These are phyloP conservation scores for Gryllus bimaculatus DNA, from an alignment of 1,140 invertebrate genomes.

Conservation along the genomic window DNA sequence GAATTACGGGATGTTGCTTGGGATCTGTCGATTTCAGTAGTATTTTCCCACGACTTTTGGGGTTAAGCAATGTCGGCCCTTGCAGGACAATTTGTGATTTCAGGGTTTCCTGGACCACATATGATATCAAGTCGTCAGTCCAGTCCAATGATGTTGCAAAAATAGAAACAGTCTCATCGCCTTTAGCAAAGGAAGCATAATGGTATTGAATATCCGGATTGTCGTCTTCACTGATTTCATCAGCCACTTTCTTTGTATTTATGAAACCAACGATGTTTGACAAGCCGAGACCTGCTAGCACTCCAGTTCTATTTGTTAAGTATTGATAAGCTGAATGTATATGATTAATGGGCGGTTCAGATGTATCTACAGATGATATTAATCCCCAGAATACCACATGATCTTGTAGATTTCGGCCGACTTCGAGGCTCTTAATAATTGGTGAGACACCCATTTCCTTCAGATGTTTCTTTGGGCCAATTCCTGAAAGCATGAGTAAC, in stretches of 20 bases:
- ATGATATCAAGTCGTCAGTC: slow-evolving; percentile 11
- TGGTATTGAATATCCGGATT: slow-evolving; percentile 47
- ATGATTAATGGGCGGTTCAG: slow-evolving; percentile 26
- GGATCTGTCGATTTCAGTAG: slow-evolving; percentile 61
- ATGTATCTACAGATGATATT: slow-evolving; percentile 35
- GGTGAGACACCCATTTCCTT: slow-evolving; percentile 50
- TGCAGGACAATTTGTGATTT: slow-evolving; percentile 27
- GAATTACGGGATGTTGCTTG: slow-evolving; percentile 51
- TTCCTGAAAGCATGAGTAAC: slow-evolving; percentile 62
- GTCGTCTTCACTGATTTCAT: slow-evolving; percentile 52
- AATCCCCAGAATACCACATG: slow-evolving; percentile 60
- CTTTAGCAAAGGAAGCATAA: slow-evolving; percentile 19
- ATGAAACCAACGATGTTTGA: slow-evolving; percentile 42
- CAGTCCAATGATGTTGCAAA: slow-evolving; percentile 23
- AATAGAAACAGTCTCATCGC: background rate
- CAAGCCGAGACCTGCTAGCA: slow-evolving; percentile 39
- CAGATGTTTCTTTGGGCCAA: slow-evolving; percentile 59
- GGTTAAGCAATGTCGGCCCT: slow-evolving; percentile 59
- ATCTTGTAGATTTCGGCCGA: slow-evolving; percentile 63
- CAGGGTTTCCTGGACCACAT: slow-evolving; percentile 7
- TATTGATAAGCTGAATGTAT: slow-evolving; percentile 33
- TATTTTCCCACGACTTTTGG: slow-evolving; percentile 41
- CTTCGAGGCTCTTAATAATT: slow-evolving; percentile 51
- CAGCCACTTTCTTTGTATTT: slow-evolving; percentile 39
- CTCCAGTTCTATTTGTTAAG: slow-evolving; percentile 35